Conservation (phyloP, 2,888 invertebrate genomes). For the Chironomus riparius region DNA sequence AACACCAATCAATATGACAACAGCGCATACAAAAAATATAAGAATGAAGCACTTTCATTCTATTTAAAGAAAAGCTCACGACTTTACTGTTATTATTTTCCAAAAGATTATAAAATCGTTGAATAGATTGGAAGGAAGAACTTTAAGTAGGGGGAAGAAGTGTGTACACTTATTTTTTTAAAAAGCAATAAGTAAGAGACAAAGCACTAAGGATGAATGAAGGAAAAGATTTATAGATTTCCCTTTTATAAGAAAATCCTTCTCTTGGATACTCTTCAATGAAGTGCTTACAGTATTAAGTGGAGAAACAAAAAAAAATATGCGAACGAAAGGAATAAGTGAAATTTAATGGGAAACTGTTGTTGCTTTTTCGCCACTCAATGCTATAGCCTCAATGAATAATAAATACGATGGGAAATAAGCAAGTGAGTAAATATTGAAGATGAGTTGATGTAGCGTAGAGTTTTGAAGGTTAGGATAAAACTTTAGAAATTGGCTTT, state of each 20-base stretch:
- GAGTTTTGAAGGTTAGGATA: no score
- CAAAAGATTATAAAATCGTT: neutral
- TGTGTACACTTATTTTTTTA: neutral
- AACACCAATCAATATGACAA: no score
- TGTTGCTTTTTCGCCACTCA: constrained; percentile 1
- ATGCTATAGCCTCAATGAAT: constrained; percentile 9
- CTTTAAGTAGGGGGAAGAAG: neutral
- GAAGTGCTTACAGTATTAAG: neutral
- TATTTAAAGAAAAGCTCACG: neutral
- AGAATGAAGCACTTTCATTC: no score
- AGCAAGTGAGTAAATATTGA: neutral
- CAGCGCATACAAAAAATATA: no score
- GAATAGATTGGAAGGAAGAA: neutral
- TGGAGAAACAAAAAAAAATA: neutral
- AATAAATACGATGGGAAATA: neutral
- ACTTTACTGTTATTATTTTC: neutral
- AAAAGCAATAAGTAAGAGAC: neutral
- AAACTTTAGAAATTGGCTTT: no score
- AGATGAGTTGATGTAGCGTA: no score
- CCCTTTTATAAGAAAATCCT: neutral
- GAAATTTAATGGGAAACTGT: constrained; percentile 21
- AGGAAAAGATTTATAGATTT: constrained; percentile 11
- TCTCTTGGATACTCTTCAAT: constrained; percentile 5
- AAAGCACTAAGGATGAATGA: neutral
- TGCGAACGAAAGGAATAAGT: constrained; percentile 6